These are phyloP conservation scores for Leuctra nigra DNA, from an alignment of 2,888 invertebrate genomes.

Conservation along the genomic window DNA sequence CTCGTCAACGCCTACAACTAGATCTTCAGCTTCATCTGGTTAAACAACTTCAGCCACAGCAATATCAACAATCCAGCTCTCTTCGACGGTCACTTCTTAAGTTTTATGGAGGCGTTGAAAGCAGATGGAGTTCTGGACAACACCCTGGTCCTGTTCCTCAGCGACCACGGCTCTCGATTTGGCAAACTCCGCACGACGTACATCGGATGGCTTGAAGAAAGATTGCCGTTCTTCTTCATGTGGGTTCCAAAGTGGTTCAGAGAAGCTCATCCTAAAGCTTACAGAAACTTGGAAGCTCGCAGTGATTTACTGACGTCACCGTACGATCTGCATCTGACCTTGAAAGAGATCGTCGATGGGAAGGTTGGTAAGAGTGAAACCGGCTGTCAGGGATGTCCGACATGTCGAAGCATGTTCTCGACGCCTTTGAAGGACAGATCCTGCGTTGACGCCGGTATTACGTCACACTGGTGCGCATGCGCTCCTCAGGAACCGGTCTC, in stretches of 20 bases:
- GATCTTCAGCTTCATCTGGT: slow-evolving; percentile 72
- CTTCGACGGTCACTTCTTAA: slow-evolving; percentile 57
- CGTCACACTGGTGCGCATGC: slow-evolving; percentile 69
- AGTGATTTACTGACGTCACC: slow-evolving; percentile 62
- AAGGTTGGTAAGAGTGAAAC: slow-evolving; percentile 12
- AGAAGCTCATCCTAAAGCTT: slow-evolving; percentile 47
- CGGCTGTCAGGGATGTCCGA: slow-evolving; percentile 43
- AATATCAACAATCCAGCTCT: slow-evolving; percentile 57
- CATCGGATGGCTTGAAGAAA: slow-evolving; percentile 71
- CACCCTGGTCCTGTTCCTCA: slow-evolving; percentile 63
- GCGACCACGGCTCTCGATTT: slow-evolving; percentile 74
- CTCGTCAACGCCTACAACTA: slow-evolving; percentile 56
- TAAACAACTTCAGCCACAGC: slow-evolving; percentile 69
- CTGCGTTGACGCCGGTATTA: slow-evolving; percentile 60
- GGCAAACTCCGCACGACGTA: slow-evolving; percentile 61
- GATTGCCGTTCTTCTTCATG: slow-evolving; percentile 65
- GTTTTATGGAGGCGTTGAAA: slow-evolving; percentile 51
- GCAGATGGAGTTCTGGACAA: slow-evolving; percentile 55
- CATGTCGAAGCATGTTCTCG: slow-evolving; percentile 57
- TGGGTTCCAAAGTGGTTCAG: slow-evolving; percentile 58
- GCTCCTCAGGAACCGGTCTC: slow-evolving; percentile 28
- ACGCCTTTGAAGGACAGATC: slow-evolving; percentile 53
- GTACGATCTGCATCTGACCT: slow-evolving; percentile 66
- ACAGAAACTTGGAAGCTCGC: slow-evolving; percentile 52
- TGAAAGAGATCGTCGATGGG: slow-evolving; percentile 52